phyloP scores from a whole-genome alignment of 2,797 vertebrate genomes.

The Lagodon rhomboides region DNA sequence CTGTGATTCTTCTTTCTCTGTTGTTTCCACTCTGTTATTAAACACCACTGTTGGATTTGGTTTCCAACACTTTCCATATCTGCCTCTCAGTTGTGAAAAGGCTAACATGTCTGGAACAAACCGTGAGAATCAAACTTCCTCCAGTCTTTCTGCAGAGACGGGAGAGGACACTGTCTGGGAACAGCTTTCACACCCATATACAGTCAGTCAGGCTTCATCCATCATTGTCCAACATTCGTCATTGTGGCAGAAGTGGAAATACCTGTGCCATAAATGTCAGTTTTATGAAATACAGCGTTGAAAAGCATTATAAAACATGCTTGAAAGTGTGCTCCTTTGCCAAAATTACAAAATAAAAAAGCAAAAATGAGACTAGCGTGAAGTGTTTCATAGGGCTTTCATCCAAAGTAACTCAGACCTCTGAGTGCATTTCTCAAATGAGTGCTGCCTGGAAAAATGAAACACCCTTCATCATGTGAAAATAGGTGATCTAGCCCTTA shows the following conservation, averaged over 20 bases:
- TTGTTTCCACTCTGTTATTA: not conserved
- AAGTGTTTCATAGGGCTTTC: constrained; percentile 34
- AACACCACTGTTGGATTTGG: constrained; percentile 8
- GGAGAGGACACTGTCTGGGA: constrained; percentile 8
- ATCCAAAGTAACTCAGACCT: constrained; percentile 35
- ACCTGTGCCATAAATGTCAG: constrained; percentile 23
- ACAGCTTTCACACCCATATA: constrained; percentile 16
- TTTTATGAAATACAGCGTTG: constrained; percentile 23
- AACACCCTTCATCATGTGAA: constrained; percentile 44
- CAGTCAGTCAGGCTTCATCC: constrained; percentile 13
- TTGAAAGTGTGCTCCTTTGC: constrained; percentile 22
- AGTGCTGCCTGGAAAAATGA: constrained; percentile 40
- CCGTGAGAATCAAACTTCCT: constrained; percentile 25
- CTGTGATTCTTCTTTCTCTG: not conserved
- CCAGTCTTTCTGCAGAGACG: not conserved
- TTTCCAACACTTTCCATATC: constrained; percentile 14
- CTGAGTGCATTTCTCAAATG: constrained; percentile 4
- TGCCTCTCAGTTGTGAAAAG: constrained; percentile 4
- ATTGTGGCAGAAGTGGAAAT: constrained; percentile 7
- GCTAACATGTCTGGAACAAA: constrained; percentile 11
- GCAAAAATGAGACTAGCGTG: constrained; percentile 10
- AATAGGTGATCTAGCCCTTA: constrained; percentile 3
- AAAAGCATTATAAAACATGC: constrained; percentile 26
- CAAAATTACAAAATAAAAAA: constrained; percentile 14
- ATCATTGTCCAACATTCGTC: constrained; percentile 18